Evolutionary conservation across 2,888 invertebrate species (phyloP), one percentile per base, ranked within the genome.

Genomic region (Eudemis profundana): DNA sequence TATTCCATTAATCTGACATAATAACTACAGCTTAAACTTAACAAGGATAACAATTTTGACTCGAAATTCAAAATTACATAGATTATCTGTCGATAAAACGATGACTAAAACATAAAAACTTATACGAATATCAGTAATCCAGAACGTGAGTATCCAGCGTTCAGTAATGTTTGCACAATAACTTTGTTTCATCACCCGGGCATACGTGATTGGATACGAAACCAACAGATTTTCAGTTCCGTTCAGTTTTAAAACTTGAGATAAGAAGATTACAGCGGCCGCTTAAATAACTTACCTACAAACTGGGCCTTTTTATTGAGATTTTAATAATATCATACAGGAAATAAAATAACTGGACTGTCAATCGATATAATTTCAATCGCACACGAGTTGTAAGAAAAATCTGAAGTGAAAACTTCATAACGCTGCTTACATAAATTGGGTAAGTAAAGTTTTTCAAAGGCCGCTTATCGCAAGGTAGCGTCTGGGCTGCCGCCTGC

Each of bases 211-310:
- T 56, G 42, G 29, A 8, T 44, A 27, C 42, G 27, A 29, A 42
- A 15, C 44, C 17, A n/a, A n/a, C 29, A 56, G 56, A 42, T 56
- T 56, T 27, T 23, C 33, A 44, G 56, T 44, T 56, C 42, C 42
- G 29, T 44, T 19, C 42, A 44, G 29, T 56, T 56, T 56, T 12
- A 56, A 54, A 44, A 44, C 29, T 56, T 42, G 27, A 27, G 54
- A 8, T 27, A 12, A 17, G 12, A 15, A 50, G 50, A 50, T 50
- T 33, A 50, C 17, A 8, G 33, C 2, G 12, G 8, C 0, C 33
- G n/a, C 10, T 49, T 33, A 7, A 33, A 33, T 33, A 33, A 33
- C 33, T 8, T 8, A 2, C 33, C 8, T 8, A 2, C 33, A 8
- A 8, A 8, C 33, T 8, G 33, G 33, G 10, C 10, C 10, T 33